A percentile compares a stretch with the other conserved stretches of the same genome.
phyloP scores from a whole-genome alignment of 1,140 invertebrate genomes.

The Nasonia longicornis region DNA sequence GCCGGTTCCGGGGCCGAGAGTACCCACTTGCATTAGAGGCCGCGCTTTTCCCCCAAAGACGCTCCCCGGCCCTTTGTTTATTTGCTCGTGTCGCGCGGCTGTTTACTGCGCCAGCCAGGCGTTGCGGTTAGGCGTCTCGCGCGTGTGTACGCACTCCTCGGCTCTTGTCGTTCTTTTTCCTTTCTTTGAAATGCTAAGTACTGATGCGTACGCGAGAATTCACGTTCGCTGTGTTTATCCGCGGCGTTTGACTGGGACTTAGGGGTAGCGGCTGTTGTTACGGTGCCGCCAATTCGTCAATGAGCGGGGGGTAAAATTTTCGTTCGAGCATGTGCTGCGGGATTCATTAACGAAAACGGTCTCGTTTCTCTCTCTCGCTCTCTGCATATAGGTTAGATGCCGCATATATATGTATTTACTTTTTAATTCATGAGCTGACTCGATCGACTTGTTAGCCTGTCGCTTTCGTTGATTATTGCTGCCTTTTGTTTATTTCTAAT shows the following conservation, averaged over 20 bases:
- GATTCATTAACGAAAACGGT: neutral
- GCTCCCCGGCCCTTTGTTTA: slow-evolving; percentile 5
- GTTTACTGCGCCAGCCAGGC: slow-evolving; percentile 1
- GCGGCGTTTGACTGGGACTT: neutral
- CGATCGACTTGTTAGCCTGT: neutral
- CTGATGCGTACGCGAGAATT: neutral
- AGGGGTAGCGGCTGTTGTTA: no score
- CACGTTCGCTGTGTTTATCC: neutral
- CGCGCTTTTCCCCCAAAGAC: neutral
- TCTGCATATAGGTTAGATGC: neutral
- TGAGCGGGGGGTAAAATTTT: neutral
- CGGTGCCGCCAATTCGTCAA: neutral
- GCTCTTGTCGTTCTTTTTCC: neutral
- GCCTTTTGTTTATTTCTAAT: neutral
- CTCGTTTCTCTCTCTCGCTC: neutral
- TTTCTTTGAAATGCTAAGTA: neutral
- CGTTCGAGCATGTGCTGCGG: neutral
- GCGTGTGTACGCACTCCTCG: neutral
- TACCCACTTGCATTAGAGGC: neutral
- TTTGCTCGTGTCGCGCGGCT: neutral
- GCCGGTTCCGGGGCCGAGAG: neutral
- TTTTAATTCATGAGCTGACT: neutral
- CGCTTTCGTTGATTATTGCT: neutral
- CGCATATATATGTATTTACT: neutral
- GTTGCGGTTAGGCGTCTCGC: neutral